phyloP scores from a whole-genome alignment of 2,113 vertebrate species.

The Mastomys natalensis region DNA sequence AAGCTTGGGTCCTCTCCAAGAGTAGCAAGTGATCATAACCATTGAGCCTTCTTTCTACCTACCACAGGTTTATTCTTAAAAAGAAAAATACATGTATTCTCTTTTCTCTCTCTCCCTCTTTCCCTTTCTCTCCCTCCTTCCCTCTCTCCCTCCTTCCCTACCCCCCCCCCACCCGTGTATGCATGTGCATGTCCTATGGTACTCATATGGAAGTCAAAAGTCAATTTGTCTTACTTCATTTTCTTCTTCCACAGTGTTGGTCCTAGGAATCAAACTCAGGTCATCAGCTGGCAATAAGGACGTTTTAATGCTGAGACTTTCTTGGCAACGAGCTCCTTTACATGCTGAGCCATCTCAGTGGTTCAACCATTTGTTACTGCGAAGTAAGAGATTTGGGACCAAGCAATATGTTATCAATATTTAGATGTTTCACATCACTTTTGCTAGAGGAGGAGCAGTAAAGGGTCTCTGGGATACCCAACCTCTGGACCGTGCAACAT shows the following conservation, averaged over 20 bases:
- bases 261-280: not conserved
- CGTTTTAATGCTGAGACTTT: too few relatives aligned
- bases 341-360: not conserved
- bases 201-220: not conserved
- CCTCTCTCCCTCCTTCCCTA: not conserved
- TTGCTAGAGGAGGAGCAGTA: not conserved
- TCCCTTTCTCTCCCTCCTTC: not conserved
- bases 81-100: not conserved
- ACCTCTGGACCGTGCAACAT: not conserved
- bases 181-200: not conserved
- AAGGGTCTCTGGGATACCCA: not conserved
- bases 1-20: not conserved
- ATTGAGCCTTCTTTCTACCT: not conserved
- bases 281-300: not conserved
- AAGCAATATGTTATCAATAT: not conserved
- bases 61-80: too few relatives aligned
- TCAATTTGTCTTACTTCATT: not conserved
- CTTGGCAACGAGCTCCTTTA: not conserved
- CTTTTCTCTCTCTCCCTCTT: not conserved
- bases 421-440: not conserved
- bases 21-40: not conserved
- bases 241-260: not conserved
- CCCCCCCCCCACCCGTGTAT: fast-evolving
- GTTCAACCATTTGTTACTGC: too few relatives aligned
- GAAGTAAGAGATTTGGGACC: not conserved